Base-by-base conservation (phyloP, 2,797 vertebrate species). In the Schizopygopsis malacanthus region DNA sequence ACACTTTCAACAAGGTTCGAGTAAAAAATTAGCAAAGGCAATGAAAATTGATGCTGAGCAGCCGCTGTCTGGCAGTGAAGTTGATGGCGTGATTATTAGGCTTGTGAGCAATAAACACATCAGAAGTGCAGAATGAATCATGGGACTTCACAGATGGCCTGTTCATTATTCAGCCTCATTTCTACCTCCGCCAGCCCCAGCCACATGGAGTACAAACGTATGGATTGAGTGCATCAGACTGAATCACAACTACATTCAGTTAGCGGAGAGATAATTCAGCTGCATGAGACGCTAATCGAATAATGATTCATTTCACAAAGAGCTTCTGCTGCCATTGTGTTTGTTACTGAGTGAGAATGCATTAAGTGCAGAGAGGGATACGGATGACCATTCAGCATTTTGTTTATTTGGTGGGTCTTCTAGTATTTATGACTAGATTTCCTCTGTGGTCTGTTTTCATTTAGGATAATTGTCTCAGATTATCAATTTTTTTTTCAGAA, bases 21-120 rank as follows among this genome's bases (percentile, higher is more conserved):
- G 45, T 59, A 50, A 45, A 45, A 69, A 59, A 79, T 85, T 43
- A 47, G 83, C 37, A 54, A 47, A 67, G n/a, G 71, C 50, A n/a
- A 6, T 10, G 45, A 59, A 43, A 45, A 63, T 63, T 56, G 82
- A 78, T n/a, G 50, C 6, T n/a, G 7, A 50, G 20, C 83, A 52
- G 69, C 69, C 52, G 54, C 61, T 81, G 50, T 67, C 79, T 85
- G 79, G 72, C 83, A 84, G 85, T 13, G 41, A 41, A 82, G 79
- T 47, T 70, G 88, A 47, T 65, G 45, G 37, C 1, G 39, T 3
- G 70, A 67, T 81, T 89, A 85, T 85, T 76, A 69, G 75, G 75
- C 61, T 69, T 83, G 69, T 85, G 67, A 85, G 83, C 69, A 84
- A 82, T 71, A 87, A 83, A 83, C 81, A 50, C 65, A 82, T 86